A percentile compares a stretch with the other conserved stretches of the same genome.
Evolutionary conservation across 1,140 invertebrate species (phyloP).

Genomic region (Bradynema listronoti): DNA sequence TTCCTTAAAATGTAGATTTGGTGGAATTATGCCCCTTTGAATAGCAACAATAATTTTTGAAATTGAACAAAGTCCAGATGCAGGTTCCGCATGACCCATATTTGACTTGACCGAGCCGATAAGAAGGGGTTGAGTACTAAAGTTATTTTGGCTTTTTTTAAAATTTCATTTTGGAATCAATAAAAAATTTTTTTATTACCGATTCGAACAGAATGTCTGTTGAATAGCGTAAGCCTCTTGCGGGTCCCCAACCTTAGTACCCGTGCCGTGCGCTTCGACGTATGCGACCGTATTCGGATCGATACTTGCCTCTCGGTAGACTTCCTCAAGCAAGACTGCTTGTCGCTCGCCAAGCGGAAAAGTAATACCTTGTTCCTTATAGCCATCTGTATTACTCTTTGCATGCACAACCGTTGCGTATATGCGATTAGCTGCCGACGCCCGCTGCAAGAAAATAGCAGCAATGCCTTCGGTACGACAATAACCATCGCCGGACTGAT

Average conservation of each 20-base stretch:
- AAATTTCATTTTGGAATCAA: too few relatives aligned
- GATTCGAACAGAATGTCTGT: slow-evolving; percentile 79
- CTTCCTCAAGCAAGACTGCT: slow-evolving; percentile 73
- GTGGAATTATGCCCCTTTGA: slow-evolving; percentile 75
- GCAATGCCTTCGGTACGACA: slow-evolving; percentile 80
- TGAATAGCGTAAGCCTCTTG: slow-evolving; percentile 88
- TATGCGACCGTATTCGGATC: slow-evolving; percentile 74
- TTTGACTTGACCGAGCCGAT: slow-evolving; percentile 94
- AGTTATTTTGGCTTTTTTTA: too few relatives aligned
- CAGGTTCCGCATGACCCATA: slow-evolving; percentile 92
- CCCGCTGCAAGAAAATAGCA: slow-evolving; percentile 73
- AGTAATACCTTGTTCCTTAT: slow-evolving; percentile 75
- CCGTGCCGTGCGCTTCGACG: slow-evolving; percentile 91
- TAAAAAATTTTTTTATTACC: slow-evolving; percentile 17
- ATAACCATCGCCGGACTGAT: slow-evolving; percentile 78
- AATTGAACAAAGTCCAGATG: slow-evolving; percentile 68
- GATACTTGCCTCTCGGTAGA: slow-evolving; percentile 74
- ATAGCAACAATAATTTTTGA: slow-evolving; percentile 70
- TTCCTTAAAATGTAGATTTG: slow-evolving; percentile 77
- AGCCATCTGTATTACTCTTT: slow-evolving; percentile 80
- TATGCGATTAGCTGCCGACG: slow-evolving; percentile 68
- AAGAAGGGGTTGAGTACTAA: slow-evolving; percentile 69
- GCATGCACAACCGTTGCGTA: slow-evolving; percentile 80
- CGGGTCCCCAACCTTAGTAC: slow-evolving; percentile 82
- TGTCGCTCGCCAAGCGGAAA: slow-evolving; percentile 81